These are phyloP conservation scores for Stercorarius parasiticus DNA, from an alignment of 2,113 vertebrate species.

Conservation along the genomic window DNA sequence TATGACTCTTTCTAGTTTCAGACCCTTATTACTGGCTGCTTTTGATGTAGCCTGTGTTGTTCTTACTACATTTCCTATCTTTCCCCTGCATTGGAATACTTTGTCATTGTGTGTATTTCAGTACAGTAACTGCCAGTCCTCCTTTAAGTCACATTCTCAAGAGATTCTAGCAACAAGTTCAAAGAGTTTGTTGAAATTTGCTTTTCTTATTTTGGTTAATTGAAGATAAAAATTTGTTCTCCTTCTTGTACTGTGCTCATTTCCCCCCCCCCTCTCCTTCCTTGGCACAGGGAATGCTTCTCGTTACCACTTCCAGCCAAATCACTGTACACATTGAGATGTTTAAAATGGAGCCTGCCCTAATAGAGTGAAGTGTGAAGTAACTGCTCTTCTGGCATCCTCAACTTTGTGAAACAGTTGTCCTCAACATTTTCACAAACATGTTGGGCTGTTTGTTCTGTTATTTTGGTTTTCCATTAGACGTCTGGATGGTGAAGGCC, in stretches of 20 bases:
- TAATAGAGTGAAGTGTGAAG: constrained; percentile 56
- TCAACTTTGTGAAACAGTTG: constrained; percentile 60
- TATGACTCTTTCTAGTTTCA: constrained; percentile 51
- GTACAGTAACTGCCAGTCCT: not conserved
- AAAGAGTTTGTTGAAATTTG: constrained; percentile 55
- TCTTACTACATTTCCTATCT: constrained; percentile 18
- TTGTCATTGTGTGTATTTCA: not conserved
- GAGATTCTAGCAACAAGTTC: constrained; percentile 49
- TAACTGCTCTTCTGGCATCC: constrained; percentile 61
- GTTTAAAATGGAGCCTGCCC: constrained; percentile 59
- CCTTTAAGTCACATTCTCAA: not conserved
- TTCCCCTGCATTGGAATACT: not conserved
- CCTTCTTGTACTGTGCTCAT: not conserved
- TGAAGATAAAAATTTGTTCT: constrained; percentile 45
- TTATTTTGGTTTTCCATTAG: constrained; percentile 34
- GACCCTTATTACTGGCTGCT: constrained; percentile 49
- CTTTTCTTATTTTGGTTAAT: constrained; percentile 48
- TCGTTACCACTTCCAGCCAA: constrained; percentile 63
- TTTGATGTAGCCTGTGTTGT: constrained; percentile 35
- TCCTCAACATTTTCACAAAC: constrained; percentile 37
- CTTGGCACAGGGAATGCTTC: constrained; percentile 43
- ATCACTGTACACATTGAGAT: constrained; percentile 55
- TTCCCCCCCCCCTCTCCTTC: not conserved
- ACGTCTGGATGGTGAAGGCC: constrained; percentile 3
- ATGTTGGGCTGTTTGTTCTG: constrained; percentile 43